Conservation (phyloP, 2,113 vertebrate genomes). For the Sinocyclocheilus rhinocerous region DNA sequence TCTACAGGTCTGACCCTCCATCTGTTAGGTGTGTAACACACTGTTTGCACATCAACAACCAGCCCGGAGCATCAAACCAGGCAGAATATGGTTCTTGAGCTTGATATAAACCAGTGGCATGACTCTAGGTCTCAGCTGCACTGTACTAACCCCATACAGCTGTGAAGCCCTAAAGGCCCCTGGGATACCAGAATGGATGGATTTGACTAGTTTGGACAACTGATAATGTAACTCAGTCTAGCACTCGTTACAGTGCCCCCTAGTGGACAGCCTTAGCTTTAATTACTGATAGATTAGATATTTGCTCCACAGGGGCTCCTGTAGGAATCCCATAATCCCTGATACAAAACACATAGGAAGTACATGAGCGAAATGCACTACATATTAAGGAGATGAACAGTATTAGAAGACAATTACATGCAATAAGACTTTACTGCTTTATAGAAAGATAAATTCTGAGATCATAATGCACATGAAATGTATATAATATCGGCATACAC, state of each 20-base stretch:
- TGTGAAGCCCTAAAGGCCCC: slow-evolving; percentile 1
- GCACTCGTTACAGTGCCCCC: slow-evolving; percentile 49
- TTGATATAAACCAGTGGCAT: slow-evolving; percentile 25
- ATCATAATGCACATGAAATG: too few species aligned
- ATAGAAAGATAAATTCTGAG: not conserved
- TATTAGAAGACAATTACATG: not conserved
- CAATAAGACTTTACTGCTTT: not conserved
- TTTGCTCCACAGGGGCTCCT: slow-evolving; percentile 22
- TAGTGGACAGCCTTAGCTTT: slow-evolving; percentile 33
- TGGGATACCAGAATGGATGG: slow-evolving; percentile 1
- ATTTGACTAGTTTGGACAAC: slow-evolving; percentile 12
- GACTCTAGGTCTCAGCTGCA: slow-evolving; percentile 47
- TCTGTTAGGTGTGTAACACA: slow-evolving; percentile 29
- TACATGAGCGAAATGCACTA: not conserved
- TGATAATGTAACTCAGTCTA: not conserved
- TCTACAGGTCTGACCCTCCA: not conserved
- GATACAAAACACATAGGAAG: slow-evolving; percentile 34
- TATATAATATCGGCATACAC: not conserved
- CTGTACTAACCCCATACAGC: slow-evolving; percentile 14
- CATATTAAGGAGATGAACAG: slow-evolving; percentile 25
- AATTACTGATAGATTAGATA: slow-evolving; percentile 16
- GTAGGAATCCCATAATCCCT: slow-evolving; percentile 50
- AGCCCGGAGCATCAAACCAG: not conserved
- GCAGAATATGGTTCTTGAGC: not conserved
- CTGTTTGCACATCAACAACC: slow-evolving; percentile 14